A percentile compares a stretch with the other conserved stretches of the same genome.
These are phyloP conservation scores for Pyxicephalus adspersus DNA, from an alignment of 2,113 vertebrate genomes.

Conservation along the genomic window DNA sequence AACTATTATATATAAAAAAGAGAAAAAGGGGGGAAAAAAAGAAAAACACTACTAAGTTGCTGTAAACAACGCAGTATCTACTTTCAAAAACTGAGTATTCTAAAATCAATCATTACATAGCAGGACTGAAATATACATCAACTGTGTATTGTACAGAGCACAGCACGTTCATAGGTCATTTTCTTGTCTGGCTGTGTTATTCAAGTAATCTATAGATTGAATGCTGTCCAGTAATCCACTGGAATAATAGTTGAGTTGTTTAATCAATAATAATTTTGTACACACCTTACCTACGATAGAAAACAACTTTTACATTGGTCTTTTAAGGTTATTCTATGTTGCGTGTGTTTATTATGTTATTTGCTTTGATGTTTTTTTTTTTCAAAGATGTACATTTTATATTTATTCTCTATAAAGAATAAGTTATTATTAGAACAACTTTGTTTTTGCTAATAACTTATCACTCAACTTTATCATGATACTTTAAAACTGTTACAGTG, in stretches of 20 bases:
- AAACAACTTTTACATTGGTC: background rate
- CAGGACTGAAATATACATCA: constrained; percentile 1
- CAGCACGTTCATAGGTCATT: constrained; percentile 2
- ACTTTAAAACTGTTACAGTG: too few species aligned
- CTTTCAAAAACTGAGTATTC: constrained; percentile 18
- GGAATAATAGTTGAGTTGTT: constrained; percentile 32
- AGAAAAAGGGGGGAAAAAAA: too few species aligned
- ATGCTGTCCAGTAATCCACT: constrained; percentile 22
- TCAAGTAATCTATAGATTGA: background rate
- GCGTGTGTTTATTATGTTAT: too few species aligned
- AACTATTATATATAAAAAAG: too few species aligned
- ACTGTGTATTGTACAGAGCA: background rate
- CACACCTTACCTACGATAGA: background rate
- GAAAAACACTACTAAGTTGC: too few species aligned
- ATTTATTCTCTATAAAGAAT: too few species aligned
- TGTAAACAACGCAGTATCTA: constrained; percentile 9
- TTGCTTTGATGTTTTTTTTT: too few species aligned
- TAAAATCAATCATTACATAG: constrained; percentile 18
- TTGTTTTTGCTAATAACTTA: too few species aligned
- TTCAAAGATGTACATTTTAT: too few species aligned
- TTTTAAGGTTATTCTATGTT: background rate
- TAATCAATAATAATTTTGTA: constrained; percentile 17
- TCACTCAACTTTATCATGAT: too few species aligned
- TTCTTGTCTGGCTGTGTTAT: constrained; percentile 16
- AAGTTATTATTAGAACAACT: too few species aligned